These are phyloP conservation scores for Pipistrellus pipistrellus DNA, from an alignment of 2,797 vertebrate species.

Conservation along the genomic window DNA sequence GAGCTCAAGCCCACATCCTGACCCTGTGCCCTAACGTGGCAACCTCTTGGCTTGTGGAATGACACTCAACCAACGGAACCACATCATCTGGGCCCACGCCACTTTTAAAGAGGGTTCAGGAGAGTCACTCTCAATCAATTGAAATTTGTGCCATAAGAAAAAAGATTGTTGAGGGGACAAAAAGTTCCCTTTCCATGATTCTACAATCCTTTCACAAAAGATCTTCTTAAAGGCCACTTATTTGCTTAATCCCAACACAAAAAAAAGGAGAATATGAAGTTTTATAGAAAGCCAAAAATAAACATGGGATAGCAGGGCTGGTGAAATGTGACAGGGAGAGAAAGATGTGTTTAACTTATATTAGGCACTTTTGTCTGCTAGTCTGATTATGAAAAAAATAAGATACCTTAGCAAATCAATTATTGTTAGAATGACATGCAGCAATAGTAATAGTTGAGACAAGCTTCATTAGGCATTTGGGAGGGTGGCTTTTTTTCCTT, in stretches of 20 bases:
- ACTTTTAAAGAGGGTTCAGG: constrained; percentile 35
- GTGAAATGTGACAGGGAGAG: background rate
- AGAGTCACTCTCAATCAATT: background rate
- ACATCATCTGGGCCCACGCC: background rate
- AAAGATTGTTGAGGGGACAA: background rate
- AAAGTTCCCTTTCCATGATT: background rate
- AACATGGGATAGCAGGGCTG: background rate
- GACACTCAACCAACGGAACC: background rate
- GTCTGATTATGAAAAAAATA: constrained; percentile 72
- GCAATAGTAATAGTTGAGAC: constrained; percentile 74
- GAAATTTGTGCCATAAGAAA: constrained; percentile 28
- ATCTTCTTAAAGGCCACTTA: background rate
- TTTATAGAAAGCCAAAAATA: constrained; percentile 67
- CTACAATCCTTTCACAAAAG: background rate
- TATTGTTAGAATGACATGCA: constrained; percentile 80
- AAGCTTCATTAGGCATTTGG: constrained; percentile 84
- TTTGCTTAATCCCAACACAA: constrained; percentile 28
- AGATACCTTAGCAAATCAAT: constrained; percentile 80
- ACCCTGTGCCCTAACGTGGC: background rate
- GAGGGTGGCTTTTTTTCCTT: constrained; percentile 68
- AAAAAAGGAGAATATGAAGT: constrained; percentile 26
- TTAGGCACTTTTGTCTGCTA: constrained; percentile 68
- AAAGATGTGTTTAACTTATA: constrained; percentile 64
- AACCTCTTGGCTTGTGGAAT: background rate
- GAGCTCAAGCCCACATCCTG: background rate